These are phyloP conservation scores for Sardina pilchardus DNA, from an alignment of 2,113 vertebrate genomes.

Conservation along the genomic window DNA sequence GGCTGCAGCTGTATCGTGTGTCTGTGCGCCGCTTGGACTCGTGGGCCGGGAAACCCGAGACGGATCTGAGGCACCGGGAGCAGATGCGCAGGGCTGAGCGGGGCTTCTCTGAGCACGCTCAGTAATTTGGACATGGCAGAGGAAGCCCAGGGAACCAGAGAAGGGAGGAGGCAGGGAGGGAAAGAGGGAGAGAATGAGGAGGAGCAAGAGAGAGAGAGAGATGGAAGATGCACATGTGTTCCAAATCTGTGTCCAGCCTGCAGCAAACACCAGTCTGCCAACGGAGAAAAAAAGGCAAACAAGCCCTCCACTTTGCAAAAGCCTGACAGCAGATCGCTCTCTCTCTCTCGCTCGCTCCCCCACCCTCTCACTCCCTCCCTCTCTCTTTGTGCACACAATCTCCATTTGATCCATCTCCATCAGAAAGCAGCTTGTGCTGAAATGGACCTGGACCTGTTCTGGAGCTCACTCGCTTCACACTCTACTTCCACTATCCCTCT, in stretches of 20 bases:
- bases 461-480: not conserved
- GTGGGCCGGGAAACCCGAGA: not conserved
- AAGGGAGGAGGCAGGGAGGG: not conserved
- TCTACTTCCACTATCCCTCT: not conserved
- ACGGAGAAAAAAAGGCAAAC: slow-evolving; percentile 25
- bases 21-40: not conserved
- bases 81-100: not conserved
- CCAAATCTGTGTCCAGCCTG: not conserved
- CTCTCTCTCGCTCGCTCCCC: not conserved
- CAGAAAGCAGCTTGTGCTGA: not conserved
- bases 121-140: not conserved
- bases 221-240: not conserved
- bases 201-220: not conserved
- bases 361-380: not conserved
- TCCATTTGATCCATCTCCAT: not conserved
- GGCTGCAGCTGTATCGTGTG: slow-evolving; percentile 5
- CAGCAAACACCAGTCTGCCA: slow-evolving; percentile 14
- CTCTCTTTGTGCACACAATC: slow-evolving; percentile 21
- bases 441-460: not conserved
- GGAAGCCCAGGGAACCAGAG: not conserved
- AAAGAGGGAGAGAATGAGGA: not conserved
- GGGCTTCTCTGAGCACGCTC: slow-evolving; percentile 1
- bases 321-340: not conserved
- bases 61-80: not conserved
- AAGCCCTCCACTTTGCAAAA: slow-evolving; percentile 21